Evolutionary conservation across 2,888 invertebrate species (phyloP), one percentile per base, ranked within the genome.

Genomic region (Mallateleia sp.): DNA sequence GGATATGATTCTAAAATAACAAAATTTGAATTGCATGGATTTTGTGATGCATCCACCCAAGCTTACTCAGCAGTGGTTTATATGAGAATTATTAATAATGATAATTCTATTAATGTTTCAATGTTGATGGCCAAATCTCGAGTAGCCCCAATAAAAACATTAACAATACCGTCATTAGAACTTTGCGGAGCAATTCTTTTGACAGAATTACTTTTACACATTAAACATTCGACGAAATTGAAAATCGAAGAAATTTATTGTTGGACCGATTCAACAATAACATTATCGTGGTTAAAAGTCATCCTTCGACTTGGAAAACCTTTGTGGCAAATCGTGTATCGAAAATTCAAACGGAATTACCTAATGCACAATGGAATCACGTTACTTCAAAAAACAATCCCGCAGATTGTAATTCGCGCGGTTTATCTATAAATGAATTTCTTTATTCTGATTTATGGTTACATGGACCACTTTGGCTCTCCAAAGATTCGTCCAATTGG

Each of bases 221-320:
- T 28, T 6, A 28, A 28, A 28, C 11, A 20, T 34, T 34, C 38
- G 9, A 18, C 34, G 2, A 18, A n/a, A 9, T 6, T 24, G 8
- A 15, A 18, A 11, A 20, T 62, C 15, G 42, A 62, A 4, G 15
- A 42, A 9, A 22, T 20, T 15, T 42, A 22, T 42, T 62, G 62
- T n/a, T 62, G 62, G 62, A 62, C 38, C n/a, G 62, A 62, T 58
- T 58, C 58, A 1, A 62, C 62, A 42, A 38, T 62, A 14, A 9
- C 14, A 3, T 22, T 62, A 9, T 4, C 62, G 2, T 62, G 62
- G 38, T 6, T 62, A 62, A 42, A 38, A 62, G 38, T 11, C 62
- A 62, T n/a, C 62, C 42, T 14, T 20, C 32, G 1, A n/a, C 6
- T 32, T 58, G 58, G 58, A 52, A 3, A 14, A 52, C 52, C 4